A percentile compares a stretch with the other conserved stretches of the same genome.
Evolutionary conservation across 2,113 vertebrate species (phyloP).

Genomic region (Hepsetus odoe): DNA sequence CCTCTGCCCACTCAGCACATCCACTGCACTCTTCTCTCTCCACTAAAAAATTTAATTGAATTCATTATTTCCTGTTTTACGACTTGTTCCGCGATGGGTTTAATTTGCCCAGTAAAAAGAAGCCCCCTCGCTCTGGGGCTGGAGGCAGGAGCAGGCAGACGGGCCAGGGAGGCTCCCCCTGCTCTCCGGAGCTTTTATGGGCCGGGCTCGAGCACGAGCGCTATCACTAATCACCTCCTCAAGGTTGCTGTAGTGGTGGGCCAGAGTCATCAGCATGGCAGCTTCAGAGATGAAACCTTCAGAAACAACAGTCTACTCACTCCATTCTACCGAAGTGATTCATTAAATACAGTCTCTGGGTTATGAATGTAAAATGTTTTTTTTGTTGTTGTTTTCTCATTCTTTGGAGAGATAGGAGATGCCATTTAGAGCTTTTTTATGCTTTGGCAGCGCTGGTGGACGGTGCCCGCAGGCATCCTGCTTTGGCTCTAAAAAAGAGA

Average conservation of each 20-base stretch:
- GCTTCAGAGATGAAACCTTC: not conserved
- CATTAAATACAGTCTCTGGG: not conserved
- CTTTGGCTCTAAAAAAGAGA: constrained; percentile 61
- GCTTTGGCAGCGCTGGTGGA: constrained; percentile 64
- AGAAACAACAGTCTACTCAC: not conserved
- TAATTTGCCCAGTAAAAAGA: constrained; percentile 78
- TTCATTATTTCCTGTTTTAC: constrained; percentile 81
- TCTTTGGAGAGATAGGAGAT: constrained; percentile 26
- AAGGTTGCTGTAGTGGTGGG: constrained; percentile 69
- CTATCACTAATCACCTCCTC: constrained; percentile 73
- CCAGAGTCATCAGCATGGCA: constrained; percentile 14
- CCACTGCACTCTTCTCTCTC: constrained; percentile 73
- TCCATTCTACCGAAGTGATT: not conserved
- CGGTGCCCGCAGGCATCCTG: constrained; percentile 65
- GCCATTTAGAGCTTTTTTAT: constrained; percentile 18
- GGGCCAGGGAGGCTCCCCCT: constrained; percentile 61
- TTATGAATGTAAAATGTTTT: constrained; percentile 24
- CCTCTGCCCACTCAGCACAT: constrained; percentile 76
- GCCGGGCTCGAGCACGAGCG: constrained; percentile 44
- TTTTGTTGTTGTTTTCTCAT: not conserved
- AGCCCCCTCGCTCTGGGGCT: not conserved
- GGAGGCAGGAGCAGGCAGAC: constrained; percentile 57
- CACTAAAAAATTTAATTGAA: constrained; percentile 81
- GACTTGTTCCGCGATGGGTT: constrained; percentile 76
- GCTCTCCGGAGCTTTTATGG: constrained; percentile 69